These are phyloP conservation scores for Tamandua tetradactyla DNA, from an alignment of 2,797 vertebrate genomes.

Conservation along the genomic window DNA sequence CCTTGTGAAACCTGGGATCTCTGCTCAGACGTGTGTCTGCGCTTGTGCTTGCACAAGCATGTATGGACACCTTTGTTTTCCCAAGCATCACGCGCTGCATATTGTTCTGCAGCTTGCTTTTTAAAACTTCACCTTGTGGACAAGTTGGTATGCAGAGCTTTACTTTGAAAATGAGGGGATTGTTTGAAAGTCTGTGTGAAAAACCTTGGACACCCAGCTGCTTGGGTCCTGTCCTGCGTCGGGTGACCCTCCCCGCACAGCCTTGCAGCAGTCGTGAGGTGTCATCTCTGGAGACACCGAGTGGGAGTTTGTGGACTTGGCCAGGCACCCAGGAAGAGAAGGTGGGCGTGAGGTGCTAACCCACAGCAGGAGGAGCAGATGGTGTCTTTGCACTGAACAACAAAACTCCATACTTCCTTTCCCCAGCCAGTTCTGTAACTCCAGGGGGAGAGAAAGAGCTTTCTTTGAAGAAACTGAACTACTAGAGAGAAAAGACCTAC, in stretches of 20 bases:
- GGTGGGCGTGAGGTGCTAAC: neutral
- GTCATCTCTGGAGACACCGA: neutral
- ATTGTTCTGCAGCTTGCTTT: neutral
- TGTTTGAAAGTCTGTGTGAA: neutral
- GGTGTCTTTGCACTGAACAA: neutral
- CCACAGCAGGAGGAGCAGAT: neutral
- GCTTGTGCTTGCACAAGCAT: neutral
- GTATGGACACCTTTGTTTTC: neutral
- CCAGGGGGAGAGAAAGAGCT: neutral
- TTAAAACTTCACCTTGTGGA: neutral
- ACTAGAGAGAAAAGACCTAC: neutral
- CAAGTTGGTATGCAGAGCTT: neutral
- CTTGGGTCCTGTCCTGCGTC: neutral
- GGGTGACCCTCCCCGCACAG: neutral
- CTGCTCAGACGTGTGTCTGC: neutral
- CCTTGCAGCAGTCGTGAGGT: neutral
- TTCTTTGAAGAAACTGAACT: slow-evolving; percentile 11
- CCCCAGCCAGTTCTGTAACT: too few relatives aligned
- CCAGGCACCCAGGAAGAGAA: neutral
- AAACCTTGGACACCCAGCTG: neutral
- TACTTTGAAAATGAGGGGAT: neutral
- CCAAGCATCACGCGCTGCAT: neutral
- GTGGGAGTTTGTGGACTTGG: neutral
- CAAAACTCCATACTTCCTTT: too few relatives aligned
- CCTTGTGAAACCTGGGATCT: neutral